Evolutionary conservation across 2,888 invertebrate genomes (phyloP).

Genomic region (Lydus trimaculatus): DNA sequence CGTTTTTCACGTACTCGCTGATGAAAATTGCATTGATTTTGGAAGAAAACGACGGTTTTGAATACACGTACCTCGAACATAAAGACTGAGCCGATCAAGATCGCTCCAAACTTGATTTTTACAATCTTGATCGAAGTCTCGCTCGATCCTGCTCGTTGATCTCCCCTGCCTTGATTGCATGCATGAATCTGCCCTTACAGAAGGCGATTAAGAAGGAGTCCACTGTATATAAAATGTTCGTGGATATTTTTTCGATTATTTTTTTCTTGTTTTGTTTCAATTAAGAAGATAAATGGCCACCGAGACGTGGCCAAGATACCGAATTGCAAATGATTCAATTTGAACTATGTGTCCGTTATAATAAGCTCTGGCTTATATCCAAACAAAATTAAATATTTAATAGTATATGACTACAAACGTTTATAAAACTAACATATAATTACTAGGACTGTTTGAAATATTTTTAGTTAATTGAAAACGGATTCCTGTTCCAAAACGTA

Average conservation of each 20-base stretch:
- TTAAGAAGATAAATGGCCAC: not conserved
- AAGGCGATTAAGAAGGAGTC: no score
- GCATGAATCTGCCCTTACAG: no score
- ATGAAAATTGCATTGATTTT: no score
- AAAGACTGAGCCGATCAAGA: no score
- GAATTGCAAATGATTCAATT: slow-evolving; percentile 18
- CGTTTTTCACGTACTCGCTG: no score
- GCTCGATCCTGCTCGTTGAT: no score
- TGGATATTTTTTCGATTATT: not conserved
- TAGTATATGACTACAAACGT: slow-evolving; percentile 43
- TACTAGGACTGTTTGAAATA: slow-evolving; percentile 33
- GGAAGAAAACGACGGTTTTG: no score
- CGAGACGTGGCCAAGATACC: not conserved
- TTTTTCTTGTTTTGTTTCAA: not conserved
- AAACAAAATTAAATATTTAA: slow-evolving; percentile 43
- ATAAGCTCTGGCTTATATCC: slow-evolving; percentile 37
- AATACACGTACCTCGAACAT: no score
- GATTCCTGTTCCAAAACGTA: slow-evolving; percentile 3
- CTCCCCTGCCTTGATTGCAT: no score
- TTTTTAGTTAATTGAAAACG: slow-evolving; percentile 32
- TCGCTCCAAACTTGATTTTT: no score
- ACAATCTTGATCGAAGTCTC: no score
- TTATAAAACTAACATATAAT: slow-evolving; percentile 43
- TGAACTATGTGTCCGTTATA: slow-evolving; percentile 22
- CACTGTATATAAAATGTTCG: no score